Percentiles rank a stretch among this genome's conserved stretches.
These are phyloP conservation scores for Dynastes grantii DNA, from an alignment of 2,888 invertebrate genomes.

Conservation along the genomic window DNA sequence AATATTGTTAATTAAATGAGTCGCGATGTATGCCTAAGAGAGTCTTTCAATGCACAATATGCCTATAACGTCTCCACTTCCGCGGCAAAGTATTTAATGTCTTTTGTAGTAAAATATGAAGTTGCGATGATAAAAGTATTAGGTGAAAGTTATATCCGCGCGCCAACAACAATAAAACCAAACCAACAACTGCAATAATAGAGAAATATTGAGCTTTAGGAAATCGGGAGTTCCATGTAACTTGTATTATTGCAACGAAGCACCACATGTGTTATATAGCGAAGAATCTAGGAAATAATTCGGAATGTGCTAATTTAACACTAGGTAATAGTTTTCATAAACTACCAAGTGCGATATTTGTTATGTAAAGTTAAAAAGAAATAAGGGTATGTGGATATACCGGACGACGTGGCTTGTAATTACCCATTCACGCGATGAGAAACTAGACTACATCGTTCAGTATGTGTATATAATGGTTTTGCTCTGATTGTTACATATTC, in stretches of 20 bases:
- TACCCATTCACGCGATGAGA: constrained; percentile 40
- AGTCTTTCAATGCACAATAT: too few species aligned
- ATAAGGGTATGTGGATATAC: constrained; percentile 5
- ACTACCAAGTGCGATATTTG: constrained; percentile 11
- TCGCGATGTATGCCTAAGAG: too few species aligned
- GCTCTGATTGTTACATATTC: constrained; percentile 44
- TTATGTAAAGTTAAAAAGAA: constrained; percentile 31
- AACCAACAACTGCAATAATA: not conserved
- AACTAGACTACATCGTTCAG: constrained; percentile 19
- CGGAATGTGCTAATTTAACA: constrained; percentile 18
- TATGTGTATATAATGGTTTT: constrained; percentile 39
- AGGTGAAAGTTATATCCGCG: constrained; percentile 26
- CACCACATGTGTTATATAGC: constrained; percentile 14
- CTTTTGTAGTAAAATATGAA: constrained; percentile 25
- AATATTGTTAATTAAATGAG: too few species aligned
- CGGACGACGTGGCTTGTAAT: constrained; percentile 19
- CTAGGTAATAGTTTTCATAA: constrained; percentile 1
- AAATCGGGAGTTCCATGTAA: constrained; percentile 11
- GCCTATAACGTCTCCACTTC: not conserved
- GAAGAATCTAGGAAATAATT: constrained; percentile 19
- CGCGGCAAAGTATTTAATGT: not conserved
- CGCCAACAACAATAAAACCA: constrained; percentile 9
- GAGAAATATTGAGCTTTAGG: constrained; percentile 4
- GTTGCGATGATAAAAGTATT: constrained; percentile 9
- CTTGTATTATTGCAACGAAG: not conserved